phyloP scores from a whole-genome alignment of 2,888 invertebrate species.

The Lissonota sp. region DNA sequence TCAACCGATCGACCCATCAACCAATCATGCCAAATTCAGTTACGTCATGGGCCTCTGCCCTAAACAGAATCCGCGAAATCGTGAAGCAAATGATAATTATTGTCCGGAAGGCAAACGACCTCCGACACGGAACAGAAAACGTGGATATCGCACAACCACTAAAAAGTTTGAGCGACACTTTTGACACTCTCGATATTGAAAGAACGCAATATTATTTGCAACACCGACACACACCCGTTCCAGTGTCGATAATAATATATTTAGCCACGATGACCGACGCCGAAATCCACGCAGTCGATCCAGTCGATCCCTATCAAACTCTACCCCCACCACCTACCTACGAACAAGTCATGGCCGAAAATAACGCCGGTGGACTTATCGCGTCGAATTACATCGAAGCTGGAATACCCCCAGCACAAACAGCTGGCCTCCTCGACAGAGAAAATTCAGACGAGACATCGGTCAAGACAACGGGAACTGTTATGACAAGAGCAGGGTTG shows the following conservation, averaged over 20 bases:
- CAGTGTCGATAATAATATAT: slow-evolving; percentile 32
- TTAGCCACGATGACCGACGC: slow-evolving; percentile 30
- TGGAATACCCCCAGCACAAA: slow-evolving; percentile 20
- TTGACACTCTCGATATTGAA: slow-evolving; percentile 24
- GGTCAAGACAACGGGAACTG: slow-evolving; percentile 1
- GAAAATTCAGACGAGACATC: slow-evolving; percentile 14
- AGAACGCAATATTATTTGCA: slow-evolving; percentile 9
- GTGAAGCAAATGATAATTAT: background rate
- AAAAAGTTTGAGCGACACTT: slow-evolving; percentile 14
- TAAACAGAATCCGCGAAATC: background rate
- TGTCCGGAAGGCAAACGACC: background rate
- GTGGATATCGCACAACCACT: background rate
- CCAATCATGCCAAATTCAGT: background rate
- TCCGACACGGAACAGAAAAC: background rate
- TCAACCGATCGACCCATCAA: no score
- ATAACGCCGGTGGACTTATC: slow-evolving; percentile 5
- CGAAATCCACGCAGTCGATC: slow-evolving; percentile 28
- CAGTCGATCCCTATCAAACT: slow-evolving; percentile 18
- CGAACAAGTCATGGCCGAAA: slow-evolving; percentile 29
- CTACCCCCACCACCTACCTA: slow-evolving; percentile 11
- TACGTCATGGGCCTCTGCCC: background rate
- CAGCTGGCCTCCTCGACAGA: slow-evolving; percentile 22
- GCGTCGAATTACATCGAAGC: slow-evolving; percentile 30
- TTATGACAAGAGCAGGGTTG: slow-evolving; percentile 27
- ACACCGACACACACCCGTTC: slow-evolving; percentile 13